A percentile compares a stretch with the other conserved stretches of the same genome.
Evolutionary conservation across 2,888 invertebrate species (phyloP).

Genomic region (Coleophora flavipennella): DNA sequence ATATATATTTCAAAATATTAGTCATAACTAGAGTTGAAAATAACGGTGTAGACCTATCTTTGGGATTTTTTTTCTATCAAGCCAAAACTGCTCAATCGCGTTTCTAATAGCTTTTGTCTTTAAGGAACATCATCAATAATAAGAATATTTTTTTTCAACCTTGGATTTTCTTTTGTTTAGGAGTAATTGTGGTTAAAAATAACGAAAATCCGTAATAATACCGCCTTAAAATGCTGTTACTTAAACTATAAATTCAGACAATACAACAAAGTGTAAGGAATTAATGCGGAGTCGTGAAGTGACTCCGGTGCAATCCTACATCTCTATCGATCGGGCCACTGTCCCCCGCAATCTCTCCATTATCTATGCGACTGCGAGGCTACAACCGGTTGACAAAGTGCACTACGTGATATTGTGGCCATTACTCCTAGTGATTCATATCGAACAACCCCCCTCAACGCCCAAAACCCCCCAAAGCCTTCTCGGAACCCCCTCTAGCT

Average conservation of each 20-base stretch:
- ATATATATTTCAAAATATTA: too few species aligned
- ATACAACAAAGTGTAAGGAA: slow-evolving; percentile 12
- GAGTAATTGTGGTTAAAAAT: too few species aligned
- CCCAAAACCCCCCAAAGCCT: slow-evolving; percentile 23
- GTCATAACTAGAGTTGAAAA: too few species aligned
- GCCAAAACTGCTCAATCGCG: too few species aligned
- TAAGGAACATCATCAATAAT: too few species aligned
- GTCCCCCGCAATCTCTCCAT: slow-evolving; percentile 53
- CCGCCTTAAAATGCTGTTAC: too few species aligned
- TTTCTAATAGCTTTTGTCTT: too few species aligned
- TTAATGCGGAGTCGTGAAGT: slow-evolving; percentile 17
- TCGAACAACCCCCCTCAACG: slow-evolving; percentile 39
- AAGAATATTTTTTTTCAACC: too few species aligned
- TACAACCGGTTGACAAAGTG: slow-evolving; percentile 71
- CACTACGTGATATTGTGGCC: slow-evolving; percentile 72
- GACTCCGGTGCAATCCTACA: slow-evolving; percentile 10
- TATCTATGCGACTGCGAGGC: slow-evolving; percentile 66
- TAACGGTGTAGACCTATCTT: too few species aligned
- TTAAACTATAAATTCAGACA: slow-evolving; percentile 1
- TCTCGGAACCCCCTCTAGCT: slow-evolving; percentile 25
- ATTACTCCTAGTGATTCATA: slow-evolving; percentile 71
- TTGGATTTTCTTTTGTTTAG: too few species aligned
- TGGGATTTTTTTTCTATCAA: too few species aligned
- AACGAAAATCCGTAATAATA: too few species aligned
- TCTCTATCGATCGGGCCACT: slow-evolving; percentile 37